Percentiles rank a stretch among this genome's conserved stretches.
Evolutionary conservation across 1,140 invertebrate genomes (phyloP).

Genomic region (Belonocnema kinseyi): DNA sequence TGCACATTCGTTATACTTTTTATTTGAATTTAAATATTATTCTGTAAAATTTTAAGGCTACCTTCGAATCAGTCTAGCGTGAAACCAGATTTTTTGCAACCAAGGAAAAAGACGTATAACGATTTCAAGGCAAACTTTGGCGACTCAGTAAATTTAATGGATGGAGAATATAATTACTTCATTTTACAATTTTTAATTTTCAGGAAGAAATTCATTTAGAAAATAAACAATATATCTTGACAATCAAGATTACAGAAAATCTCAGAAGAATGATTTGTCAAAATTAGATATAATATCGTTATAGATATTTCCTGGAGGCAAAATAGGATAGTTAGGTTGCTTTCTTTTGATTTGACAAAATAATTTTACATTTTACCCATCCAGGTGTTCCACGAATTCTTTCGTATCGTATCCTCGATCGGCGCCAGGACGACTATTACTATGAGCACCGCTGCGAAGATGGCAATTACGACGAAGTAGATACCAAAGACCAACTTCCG

Average conservation of each 20-base stretch:
- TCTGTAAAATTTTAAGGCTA: conserved; percentile 8
- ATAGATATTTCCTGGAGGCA: too few species aligned
- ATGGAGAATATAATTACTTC: too few species aligned
- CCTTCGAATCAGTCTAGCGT: conserved; percentile 12
- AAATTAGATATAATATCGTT: too few species aligned
- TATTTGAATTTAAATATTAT: not conserved
- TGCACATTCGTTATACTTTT: conserved; percentile 5
- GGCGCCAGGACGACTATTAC: conserved; percentile 86
- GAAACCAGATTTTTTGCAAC: conserved; percentile 2
- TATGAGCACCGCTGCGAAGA: conserved; percentile 81
- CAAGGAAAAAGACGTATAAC: conserved; percentile 9
- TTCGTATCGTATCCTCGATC: conserved; percentile 76
- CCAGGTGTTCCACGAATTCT: conserved; percentile 56
- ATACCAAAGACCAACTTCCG: conserved; percentile 85
- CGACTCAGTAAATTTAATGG: not conserved
- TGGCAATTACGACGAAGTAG: conserved; percentile 82
- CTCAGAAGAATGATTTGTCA: too few species aligned
- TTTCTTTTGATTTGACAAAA: not conserved
- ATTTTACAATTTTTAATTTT: too few species aligned
- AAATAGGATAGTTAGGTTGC: not conserved
- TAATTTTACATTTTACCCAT: conserved; percentile 51
- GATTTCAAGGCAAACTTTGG: not conserved
- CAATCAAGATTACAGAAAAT: too few species aligned
- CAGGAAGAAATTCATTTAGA: not conserved
- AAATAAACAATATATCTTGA: not conserved